Evolutionary conservation across 2,888 invertebrate genomes (phyloP).

Genomic region (Diadromus collaris): DNA sequence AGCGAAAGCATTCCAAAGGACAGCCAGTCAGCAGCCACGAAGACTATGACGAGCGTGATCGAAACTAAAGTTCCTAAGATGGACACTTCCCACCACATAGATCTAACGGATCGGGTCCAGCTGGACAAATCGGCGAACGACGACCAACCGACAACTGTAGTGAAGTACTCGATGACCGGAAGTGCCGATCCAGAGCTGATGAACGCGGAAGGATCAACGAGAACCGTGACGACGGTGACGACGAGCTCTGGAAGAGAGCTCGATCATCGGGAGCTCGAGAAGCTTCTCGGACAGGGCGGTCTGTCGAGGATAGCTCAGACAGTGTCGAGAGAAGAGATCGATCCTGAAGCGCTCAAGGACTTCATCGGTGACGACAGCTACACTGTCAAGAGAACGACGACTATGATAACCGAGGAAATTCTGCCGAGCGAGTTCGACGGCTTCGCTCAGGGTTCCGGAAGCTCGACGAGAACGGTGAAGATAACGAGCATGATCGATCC

Average conservation of each 20-base stretch:
- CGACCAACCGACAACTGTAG: constrained; percentile 25
- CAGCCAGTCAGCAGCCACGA: background rate
- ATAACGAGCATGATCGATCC: constrained; percentile 49
- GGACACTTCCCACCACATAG: constrained; percentile 20
- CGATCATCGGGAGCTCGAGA: constrained; percentile 58
- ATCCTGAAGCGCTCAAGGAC: constrained; percentile 59
- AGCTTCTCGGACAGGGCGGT: constrained; percentile 51
- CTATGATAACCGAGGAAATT: constrained; percentile 54
- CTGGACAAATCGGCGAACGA: background rate
- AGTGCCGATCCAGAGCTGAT: constrained; percentile 25
- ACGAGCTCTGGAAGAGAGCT: constrained; percentile 57
- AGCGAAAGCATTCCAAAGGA: constrained; percentile 5
- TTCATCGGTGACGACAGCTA: constrained; percentile 56
- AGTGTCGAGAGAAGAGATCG: constrained; percentile 54
- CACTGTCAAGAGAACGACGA: constrained; percentile 53
- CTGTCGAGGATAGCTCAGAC: constrained; percentile 42
- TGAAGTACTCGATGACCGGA: constrained; percentile 34
- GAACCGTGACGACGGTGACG: constrained; percentile 65
- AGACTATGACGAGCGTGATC: constrained; percentile 38
- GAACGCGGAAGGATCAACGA: constrained; percentile 56
- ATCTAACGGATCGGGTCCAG: too few species aligned
- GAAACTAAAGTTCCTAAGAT: constrained; percentile 48
- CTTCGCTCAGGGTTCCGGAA: constrained; percentile 38
- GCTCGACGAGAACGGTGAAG: constrained; percentile 50
- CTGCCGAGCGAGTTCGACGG: constrained; percentile 52